These are phyloP conservation scores for Arrhopalites spinosus DNA, from an alignment of 2,888 invertebrate species.

Conservation along the genomic window DNA sequence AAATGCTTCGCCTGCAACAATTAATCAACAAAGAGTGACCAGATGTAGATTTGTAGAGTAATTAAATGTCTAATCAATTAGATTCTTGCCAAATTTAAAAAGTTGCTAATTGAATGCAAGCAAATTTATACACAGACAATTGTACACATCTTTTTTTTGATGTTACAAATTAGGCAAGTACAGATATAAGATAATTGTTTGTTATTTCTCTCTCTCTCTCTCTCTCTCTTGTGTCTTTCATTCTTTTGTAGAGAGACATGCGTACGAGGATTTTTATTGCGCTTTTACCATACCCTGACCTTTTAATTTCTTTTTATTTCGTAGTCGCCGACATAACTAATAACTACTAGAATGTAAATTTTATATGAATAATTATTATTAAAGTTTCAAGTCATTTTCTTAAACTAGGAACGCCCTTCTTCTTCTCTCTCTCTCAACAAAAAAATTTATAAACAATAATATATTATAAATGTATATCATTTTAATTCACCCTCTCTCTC, in stretches of 20 bases:
- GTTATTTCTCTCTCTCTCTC: background rate
- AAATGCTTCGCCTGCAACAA: background rate
- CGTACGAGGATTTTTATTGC: background rate
- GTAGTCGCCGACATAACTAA: background rate
- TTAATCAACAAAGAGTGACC: constrained; percentile 4
- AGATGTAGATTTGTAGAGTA: constrained; percentile 8
- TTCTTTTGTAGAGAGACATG: background rate
- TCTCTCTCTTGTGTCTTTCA: too few relatives aligned
- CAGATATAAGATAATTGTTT: too few relatives aligned
- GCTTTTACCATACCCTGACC: constrained; percentile 20
- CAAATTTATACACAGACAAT: background rate
- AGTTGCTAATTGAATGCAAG: constrained; percentile 27
- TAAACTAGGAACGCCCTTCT: too few relatives aligned
- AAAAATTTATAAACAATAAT: background rate
- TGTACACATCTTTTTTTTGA: background rate
- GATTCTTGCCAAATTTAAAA: constrained; percentile 28
- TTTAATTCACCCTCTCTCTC: background rate
- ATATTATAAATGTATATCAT: background rate
- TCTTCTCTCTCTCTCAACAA: background rate
- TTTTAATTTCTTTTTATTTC: constrained; percentile 23
- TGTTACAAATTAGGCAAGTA: constrained; percentile 11
- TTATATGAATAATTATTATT: background rate
- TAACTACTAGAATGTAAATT: background rate
- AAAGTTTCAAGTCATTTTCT: constrained; percentile 3
- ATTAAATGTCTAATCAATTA: constrained; percentile 33